Evolutionary conservation across 1,140 invertebrate genomes (phyloP).

Genomic region (Papilio glaucus): DNA sequence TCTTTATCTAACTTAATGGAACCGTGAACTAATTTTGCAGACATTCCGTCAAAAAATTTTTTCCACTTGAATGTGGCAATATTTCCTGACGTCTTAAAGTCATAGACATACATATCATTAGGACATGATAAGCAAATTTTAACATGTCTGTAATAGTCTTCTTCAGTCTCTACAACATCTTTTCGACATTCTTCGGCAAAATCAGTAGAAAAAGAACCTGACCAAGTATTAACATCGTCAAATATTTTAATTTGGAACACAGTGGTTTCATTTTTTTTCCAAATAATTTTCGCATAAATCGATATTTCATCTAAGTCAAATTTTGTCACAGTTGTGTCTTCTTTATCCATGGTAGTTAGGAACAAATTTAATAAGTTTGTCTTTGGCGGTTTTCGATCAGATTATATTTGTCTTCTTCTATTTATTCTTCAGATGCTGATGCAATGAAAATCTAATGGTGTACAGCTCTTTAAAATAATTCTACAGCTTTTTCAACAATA

Average conservation of each 20-base stretch:
- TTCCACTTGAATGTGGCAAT: conserved; percentile 63
- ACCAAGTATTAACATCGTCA: conserved; percentile 54
- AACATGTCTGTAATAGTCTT: conserved; percentile 55
- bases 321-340: conserved; percentile 48
- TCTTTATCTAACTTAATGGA: conserved; percentile 55
- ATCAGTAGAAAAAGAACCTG: conserved; percentile 57
- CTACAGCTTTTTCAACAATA: too few species aligned
- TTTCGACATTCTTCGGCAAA: conserved; percentile 49
- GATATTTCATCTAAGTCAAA: conserved; percentile 48
- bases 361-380: too few species aligned
- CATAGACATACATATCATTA: conserved; percentile 48
- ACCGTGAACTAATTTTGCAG: conserved; percentile 56
- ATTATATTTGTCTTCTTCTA: too few species aligned
- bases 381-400: too few species aligned
- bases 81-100: conserved; percentile 46
- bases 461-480: too few species aligned
- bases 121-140: conserved; percentile 48
- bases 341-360: neutral
- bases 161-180: conserved; percentile 52
- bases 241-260: conserved; percentile 64
- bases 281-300: conserved; percentile 57
- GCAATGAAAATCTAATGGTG: too few species aligned
- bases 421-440: too few species aligned
- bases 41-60: conserved; percentile 52
- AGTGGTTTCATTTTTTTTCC: conserved; percentile 51